Base-by-base conservation (phyloP, 2,888 invertebrate genomes). In the Isotomurus palustris region DNA sequence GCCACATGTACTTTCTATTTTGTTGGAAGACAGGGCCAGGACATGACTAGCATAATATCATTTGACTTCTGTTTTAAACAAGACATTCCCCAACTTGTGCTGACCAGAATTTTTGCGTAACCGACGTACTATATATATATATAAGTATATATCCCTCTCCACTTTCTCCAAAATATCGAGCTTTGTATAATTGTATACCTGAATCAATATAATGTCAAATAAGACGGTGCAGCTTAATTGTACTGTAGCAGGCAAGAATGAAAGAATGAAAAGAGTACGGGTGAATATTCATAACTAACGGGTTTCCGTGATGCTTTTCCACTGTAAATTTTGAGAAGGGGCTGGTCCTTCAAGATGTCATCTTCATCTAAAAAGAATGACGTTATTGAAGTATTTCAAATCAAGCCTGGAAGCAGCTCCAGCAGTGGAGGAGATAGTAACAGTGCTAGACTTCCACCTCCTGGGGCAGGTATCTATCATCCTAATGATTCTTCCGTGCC, bases 301-400 rank as follows among this genome's bases (percentile, higher is more conserved):
- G 12, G 12, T 32, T 32, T 32, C 14, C 32, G 8, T 10, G 8
- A 10, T 32, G 32, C 8, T 10, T 32, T 32, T 32, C 14, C 8
- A 8, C 8, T 32, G 8, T 8, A 32, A 8, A 32, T 32, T 32
- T 32, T 32, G 32, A n/a, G n/a, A n/a, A n/a, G n/a, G 14, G 14
- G 32, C 14, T 10, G 14, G 14, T 38, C n/a, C 14, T 4, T n/a
- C 5, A 38, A 8, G 4, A 38, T 38, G 38, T 38, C 38, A 17
- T 38, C 38, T 5, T 38, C 38, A 35, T 22, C 59, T 4, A 29
- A 29, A 29, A 28, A 52, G 12, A 52, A 62, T 53, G 61, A 65
- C 12, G 62, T 57, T 10, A 53, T 62, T 21, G 62, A 62, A 53
- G 60, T 61, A 10, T 62, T 62, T 49, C 54, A 65, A 54, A 53